Evolutionary conservation across 2,113 vertebrate genomes (phyloP).

Genomic region (Mastomys coucha): DNA sequence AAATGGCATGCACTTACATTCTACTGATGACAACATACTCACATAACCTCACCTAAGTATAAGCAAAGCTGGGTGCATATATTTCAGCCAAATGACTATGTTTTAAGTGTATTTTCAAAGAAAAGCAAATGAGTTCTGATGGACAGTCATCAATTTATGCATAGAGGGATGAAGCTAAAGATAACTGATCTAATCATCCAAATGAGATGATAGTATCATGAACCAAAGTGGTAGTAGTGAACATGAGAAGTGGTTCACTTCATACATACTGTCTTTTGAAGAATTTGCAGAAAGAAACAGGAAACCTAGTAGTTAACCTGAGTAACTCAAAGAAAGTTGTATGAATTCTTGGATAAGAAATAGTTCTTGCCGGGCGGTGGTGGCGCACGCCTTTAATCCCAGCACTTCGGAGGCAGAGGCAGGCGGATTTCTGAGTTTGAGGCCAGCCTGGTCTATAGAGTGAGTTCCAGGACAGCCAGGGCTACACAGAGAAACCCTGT

Average conservation of each 20-base stretch:
- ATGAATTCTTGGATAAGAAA: conserved; percentile 3
- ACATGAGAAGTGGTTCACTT: neutral
- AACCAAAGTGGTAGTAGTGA: neutral
- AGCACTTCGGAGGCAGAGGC: too few relatives aligned
- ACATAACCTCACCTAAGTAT: neutral
- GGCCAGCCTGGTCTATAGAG: too few relatives aligned
- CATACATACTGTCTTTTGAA: neutral
- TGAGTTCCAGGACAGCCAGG: too few relatives aligned
- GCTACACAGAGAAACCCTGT: too few relatives aligned
- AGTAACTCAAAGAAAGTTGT: conserved; percentile 34
- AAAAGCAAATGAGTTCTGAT: conserved; percentile 33
- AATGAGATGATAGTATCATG: neutral
- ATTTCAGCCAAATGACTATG: neutral
- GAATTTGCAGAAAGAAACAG: neutral
- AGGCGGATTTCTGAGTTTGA: too few relatives aligned
- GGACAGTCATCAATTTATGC: neutral
- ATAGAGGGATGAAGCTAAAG: neutral
- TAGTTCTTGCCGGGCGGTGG: too few relatives aligned
- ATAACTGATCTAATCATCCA: neutral
- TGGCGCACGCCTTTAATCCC: too few relatives aligned
- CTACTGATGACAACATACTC: neutral
- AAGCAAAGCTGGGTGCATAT: neutral
- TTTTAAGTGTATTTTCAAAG: neutral
- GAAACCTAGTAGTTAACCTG: neutral
- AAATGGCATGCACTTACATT: neutral